Conservation (phyloP, 1,140 invertebrate genomes). For the Drosophila pruinosa region DNA sequence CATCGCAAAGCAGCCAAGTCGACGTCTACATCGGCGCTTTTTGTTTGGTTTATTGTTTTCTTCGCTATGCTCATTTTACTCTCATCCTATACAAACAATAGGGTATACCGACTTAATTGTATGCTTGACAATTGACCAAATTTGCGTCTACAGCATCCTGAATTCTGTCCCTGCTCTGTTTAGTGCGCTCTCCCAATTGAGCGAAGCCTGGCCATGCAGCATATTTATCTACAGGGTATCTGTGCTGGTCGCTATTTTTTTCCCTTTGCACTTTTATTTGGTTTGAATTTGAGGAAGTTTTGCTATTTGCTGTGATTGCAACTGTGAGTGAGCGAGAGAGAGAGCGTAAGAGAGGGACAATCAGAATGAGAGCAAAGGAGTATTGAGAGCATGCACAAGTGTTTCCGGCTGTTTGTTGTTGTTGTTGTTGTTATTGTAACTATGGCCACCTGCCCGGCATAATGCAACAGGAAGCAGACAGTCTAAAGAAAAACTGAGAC, state of each 20-base stretch:
- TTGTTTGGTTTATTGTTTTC: conserved; percentile 43
- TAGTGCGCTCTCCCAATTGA: not conserved
- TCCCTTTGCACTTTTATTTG: no score
- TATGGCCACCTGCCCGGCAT: conserved; percentile 27
- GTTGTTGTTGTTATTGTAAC: not conserved
- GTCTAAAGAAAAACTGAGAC: not conserved
- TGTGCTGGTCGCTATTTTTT: not conserved
- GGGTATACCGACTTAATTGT: no score
- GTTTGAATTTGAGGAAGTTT: conserved; percentile 8
- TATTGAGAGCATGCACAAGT: conserved; percentile 23
- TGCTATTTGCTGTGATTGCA: conserved; percentile 6
- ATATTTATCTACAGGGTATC: not conserved
- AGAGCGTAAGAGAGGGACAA: not conserved
- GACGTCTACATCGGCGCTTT: conserved; percentile 34
- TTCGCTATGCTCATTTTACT: not conserved
- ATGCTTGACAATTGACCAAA: no score
- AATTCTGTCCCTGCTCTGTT: no score
- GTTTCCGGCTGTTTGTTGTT: conserved; percentile 24
- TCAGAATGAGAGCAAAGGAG: conserved; percentile 17
- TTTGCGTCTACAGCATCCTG: no score
- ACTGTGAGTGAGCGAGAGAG: not conserved
- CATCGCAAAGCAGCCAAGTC: conserved; percentile 43
- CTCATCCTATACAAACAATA: no score
- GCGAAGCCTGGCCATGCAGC: no score
- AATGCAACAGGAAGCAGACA: conserved; percentile 34